Conservation (phyloP, 2,888 invertebrate genomes). For the Mesodorylaimus sp. region DNA sequence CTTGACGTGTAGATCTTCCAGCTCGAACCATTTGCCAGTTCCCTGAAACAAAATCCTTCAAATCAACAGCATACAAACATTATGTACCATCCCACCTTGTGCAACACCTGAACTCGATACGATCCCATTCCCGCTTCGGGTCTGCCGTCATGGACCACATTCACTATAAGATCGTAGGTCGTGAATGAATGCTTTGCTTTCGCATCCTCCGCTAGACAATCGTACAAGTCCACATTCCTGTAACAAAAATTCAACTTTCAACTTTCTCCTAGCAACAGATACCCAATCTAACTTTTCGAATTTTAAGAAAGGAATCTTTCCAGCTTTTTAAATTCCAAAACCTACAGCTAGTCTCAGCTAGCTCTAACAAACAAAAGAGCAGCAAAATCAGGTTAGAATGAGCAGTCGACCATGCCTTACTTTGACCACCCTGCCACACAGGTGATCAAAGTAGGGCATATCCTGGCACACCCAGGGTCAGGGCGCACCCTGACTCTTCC, state of each 20-base stretch:
- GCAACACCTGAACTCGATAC: conserved; percentile 77
- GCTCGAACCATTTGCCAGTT: conserved; percentile 67
- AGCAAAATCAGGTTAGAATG: no score
- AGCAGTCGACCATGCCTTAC: no score
- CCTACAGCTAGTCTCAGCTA: no score
- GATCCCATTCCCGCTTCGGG: conserved; percentile 64
- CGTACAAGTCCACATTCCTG: conserved; percentile 90
- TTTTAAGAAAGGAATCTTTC: no score
- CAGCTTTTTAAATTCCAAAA: no score
- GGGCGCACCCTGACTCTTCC: no score
- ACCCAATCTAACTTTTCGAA: neutral
- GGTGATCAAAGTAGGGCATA: no score
- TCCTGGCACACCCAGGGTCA: no score
- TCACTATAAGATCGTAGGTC: conserved; percentile 88
- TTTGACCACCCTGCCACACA: no score
- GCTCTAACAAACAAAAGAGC: no score
- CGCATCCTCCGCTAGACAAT: conserved; percentile 65
- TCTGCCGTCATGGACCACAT: conserved; percentile 94
- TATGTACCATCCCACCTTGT: conserved; percentile 38
- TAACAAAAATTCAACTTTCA: conserved; percentile 20
- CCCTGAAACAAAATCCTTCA: conserved; percentile 35
- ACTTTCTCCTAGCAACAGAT: neutral
- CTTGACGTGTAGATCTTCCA: conserved; percentile 89
- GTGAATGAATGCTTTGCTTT: conserved; percentile 49
- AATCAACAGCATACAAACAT: conserved; percentile 7